Evolutionary conservation across 1,140 invertebrate species (phyloP), one percentile per base, ranked within the genome.

Genomic region (Apis florea): DNA sequence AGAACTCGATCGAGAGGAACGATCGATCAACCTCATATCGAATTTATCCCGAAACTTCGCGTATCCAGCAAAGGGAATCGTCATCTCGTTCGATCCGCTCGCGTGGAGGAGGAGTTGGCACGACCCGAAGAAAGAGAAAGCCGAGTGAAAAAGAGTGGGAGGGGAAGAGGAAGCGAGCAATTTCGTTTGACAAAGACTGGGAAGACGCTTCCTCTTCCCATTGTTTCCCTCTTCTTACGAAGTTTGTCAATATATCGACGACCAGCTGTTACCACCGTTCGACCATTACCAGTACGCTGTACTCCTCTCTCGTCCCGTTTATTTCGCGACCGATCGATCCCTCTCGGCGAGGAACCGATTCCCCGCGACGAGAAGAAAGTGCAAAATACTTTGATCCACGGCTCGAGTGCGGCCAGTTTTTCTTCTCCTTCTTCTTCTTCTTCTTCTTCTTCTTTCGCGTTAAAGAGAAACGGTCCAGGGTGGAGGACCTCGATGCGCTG

Each of bases 231-330:
- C 66, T 10, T 40, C 72, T 68, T 74, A 82, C 75, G 56, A 90
- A 90, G 87, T 90, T 92, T 88, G 88, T 88, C 87, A 88, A 92
- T 90, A 91, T 89, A 83, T 85, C 78, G 82, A 80, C 68, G 82
- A 61, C 79, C 89, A 91, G 84, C 79, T 89, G 89, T 90, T 87
- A 87, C 85, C 70, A 54, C 21, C 51, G 49, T 24, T 17, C 31
- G 21, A 79, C 69, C 70, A 84, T 87, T 86, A 80, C 77, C 69
- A 59, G 31, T n/a, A 31, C n/a, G 68, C 17, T 15, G 17, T 12
- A 54, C 40, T 69, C 58, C 24, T 58, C 56, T 74, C 83, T 79
- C 70, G 31, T 84, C 21, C 51, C 61, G 67, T 87, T 86, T 84
- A 84, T 87, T 73, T 58, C 82, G 40, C 24, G 80, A 77, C 31